Conservation (phyloP, 2,113 vertebrate genomes). For the Nestor notabilis region DNA sequence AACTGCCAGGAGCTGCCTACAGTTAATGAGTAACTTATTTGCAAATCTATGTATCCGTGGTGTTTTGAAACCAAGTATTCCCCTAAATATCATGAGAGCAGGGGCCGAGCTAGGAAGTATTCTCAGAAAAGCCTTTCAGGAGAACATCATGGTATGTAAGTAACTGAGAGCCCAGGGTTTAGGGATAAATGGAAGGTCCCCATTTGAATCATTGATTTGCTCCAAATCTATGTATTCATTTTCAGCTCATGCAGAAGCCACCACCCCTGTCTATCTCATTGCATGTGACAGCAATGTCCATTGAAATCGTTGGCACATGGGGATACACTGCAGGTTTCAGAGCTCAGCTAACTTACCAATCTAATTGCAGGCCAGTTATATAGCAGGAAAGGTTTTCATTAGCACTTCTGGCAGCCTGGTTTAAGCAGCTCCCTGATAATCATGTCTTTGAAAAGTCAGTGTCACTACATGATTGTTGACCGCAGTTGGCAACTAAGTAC, state of each 20-base stretch:
- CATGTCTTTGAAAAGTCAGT: neutral
- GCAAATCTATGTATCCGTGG: neutral
- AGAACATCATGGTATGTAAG: neutral
- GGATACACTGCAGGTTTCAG: neutral
- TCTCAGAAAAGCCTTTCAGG: neutral
- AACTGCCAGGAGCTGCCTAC: neutral
- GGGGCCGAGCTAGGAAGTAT: neutral
- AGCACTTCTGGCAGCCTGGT: neutral
- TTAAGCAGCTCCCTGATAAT: neutral
- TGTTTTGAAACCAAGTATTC: neutral
- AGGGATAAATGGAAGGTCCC: neutral
- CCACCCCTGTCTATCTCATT: neutral
- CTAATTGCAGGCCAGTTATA: neutral
- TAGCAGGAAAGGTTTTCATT: neutral
- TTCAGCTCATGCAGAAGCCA: neutral
- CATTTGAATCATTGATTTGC: neutral
- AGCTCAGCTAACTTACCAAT: neutral
- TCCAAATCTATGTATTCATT: neutral
- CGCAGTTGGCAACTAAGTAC: neutral
- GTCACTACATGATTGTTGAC: neutral
- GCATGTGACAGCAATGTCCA: neutral
- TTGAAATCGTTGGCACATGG: rapidly evolving
- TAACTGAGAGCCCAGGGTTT: neutral
- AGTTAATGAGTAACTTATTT: neutral
- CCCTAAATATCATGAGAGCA: neutral